Evolutionary conservation across 2,888 invertebrate species (phyloP), one percentile per base, ranked within the genome.

Genomic region (Epinotia nisella): DNA sequence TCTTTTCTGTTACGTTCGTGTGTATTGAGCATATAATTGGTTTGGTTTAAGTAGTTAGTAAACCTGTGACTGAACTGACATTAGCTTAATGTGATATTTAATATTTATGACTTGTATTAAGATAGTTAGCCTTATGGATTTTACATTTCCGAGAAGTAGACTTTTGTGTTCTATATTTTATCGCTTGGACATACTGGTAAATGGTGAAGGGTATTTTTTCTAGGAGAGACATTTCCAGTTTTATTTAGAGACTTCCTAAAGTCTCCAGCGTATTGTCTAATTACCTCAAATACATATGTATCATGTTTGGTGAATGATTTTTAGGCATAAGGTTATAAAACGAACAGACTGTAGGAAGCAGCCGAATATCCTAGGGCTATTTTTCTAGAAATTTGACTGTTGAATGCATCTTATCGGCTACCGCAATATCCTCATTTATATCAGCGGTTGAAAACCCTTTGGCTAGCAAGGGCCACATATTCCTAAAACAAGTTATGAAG

Each of bases 71-170:
- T 92, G 91, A 88, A 92, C 87, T 92, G 90, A 92, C 88, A 88
- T 91, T 93, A 92, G 91, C 86, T 91, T 92, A 87, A 89, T 92
- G 93, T 93, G 92, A 93, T 93, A 93, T 92, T 90, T 91, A 91
- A 90, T 92, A 92, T 91, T 91, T 91, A 90, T 91, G 83, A 88
- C 84, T 85, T 86, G 83, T 91, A 89, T 85, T 87, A 86, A 82
- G 83, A 83, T 90, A 90, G 86, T 87, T 89, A 87, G 87, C 80
- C 82, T 80, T 87, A 87, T 85, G 83, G 74, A 85, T 84, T 75
- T 85, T 83, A 83, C 78, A 85, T 82, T 84, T 77, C 85, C 82
- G 81, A 79, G 77, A 79, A 79, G 78, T 84, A 83, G 81, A 76
- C 79, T 84, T 77, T 76, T 86, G 83, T 82, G 17, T 19, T 53